These are phyloP conservation scores for Otus sunia DNA, from an alignment of 2,113 vertebrate genomes.

Conservation along the genomic window DNA sequence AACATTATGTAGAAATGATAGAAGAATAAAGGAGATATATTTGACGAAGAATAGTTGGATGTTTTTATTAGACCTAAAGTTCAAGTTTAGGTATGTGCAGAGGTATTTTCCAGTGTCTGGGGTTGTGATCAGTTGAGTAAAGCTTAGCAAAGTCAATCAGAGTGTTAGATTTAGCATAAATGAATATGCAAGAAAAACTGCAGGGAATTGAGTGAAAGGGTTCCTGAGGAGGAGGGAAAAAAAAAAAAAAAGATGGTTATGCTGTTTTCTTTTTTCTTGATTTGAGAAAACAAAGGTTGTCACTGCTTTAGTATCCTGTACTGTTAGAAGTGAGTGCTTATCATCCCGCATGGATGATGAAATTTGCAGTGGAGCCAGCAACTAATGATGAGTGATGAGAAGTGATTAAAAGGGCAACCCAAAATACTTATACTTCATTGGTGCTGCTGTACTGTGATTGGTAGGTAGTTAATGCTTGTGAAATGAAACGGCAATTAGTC, in stretches of 20 bases:
- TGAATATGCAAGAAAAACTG: neutral
- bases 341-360: neutral
- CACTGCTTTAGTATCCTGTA: neutral
- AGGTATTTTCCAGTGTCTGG: neutral
- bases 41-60: neutral
- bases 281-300: neutral
- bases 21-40: neutral
- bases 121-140: neutral
- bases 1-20: neutral
- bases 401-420: slow-evolving; percentile 44
- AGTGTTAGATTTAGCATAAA: neutral
- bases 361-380: slow-evolving; percentile 1
- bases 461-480: neutral
- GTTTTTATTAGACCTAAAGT: neutral
- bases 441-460: neutral
- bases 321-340: neutral
- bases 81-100: neutral
- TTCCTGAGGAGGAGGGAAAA: neutral
- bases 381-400: slow-evolving; percentile 29
- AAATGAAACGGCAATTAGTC: slow-evolving; percentile 8
- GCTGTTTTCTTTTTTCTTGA: neutral
- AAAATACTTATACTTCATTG: slow-evolving; percentile 9
- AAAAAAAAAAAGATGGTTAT: neutral
- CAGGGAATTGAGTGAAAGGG: neutral
- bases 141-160: neutral